Base-by-base conservation (phyloP, 2,888 invertebrate species). In the Orchesella flavescens region DNA sequence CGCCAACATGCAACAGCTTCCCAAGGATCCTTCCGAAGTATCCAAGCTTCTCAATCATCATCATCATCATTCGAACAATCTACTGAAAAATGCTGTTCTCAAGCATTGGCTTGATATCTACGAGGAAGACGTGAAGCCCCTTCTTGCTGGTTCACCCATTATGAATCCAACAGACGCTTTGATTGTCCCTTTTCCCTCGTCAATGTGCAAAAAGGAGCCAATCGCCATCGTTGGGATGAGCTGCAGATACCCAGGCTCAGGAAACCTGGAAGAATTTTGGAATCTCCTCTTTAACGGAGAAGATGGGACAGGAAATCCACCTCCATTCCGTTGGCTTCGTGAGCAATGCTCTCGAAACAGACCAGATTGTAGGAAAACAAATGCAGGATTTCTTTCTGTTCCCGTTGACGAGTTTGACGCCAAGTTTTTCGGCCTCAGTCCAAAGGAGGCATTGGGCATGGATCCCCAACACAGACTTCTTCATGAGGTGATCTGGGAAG, bases 191-290 rank as follows among this genome's bases (percentile, higher is more conserved):
- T n/a, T n/a, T n/a, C n/a, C n/a, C n/a, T n/a, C n/a, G n/a, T n/a
- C n/a, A n/a, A 44, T 12, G 44, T 44, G 12, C n/a, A 21, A 57
- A 2, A 69, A 69, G n/a, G 69, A 69, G 23, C 53, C 69, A 13
- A 69, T 69, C 2, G 69, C 69, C 1, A 69, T 69, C 21, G 44
- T 69, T 24, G 69, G 69, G 1, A 69, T 69, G 69, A 69, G 69
- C 23, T 69, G 69, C n/a, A 49, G 69, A 13, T 53, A 15, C n/a
- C 69, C 69, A 3, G 15, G n/a, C 2, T 34, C 69, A 13, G 53
- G 53, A 7, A 69, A 69, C 53, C 23, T 69, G 19, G 69, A 69
- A 17, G 69, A 69, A 15, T 69, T 69, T n/a, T 69, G 69, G 69
- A 21, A 53, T 21, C 15, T 69, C 4, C 15, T 69, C 9, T 3